Evolutionary conservation across 2,113 vertebrate species (phyloP).

Genomic region (Semicossyphus pulcher): DNA sequence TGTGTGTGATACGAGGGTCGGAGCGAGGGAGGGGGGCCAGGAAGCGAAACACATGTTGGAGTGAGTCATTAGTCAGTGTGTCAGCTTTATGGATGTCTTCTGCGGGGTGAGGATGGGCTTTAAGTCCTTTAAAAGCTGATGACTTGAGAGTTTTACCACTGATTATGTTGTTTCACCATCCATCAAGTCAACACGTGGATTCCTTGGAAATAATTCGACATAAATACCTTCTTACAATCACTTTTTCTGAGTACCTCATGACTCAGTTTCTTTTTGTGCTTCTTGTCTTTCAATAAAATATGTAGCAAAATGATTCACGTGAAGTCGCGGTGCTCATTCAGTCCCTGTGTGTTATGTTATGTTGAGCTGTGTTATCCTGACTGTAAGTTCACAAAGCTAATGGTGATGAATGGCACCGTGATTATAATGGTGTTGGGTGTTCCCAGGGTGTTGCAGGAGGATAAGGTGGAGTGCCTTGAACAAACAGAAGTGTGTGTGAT

Average conservation of each 20-base stretch:
- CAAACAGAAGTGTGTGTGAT: slow-evolving; percentile 40
- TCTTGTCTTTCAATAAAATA: not conserved
- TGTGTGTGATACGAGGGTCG: slow-evolving; percentile 3
- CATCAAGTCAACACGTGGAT: slow-evolving; percentile 25
- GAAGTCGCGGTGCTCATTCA: not conserved
- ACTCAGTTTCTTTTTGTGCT: not conserved
- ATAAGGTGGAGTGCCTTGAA: slow-evolving; percentile 34
- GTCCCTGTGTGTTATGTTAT: not conserved
- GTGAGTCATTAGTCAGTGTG: slow-evolving; percentile 50
- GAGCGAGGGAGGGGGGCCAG: slow-evolving; percentile 24
- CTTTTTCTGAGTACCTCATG: not conserved
- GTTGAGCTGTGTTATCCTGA: slow-evolving; percentile 14
- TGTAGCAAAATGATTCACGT: not conserved
- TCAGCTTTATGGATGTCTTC: slow-evolving; percentile 49
- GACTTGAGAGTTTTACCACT: slow-evolving; percentile 28
- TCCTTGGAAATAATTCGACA: not conserved
- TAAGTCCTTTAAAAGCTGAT: slow-evolving; percentile 13
- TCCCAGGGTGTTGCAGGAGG: slow-evolving; percentile 21
- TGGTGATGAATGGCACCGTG: slow-evolving; percentile 21
- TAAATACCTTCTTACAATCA: not conserved
- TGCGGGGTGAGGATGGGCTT: slow-evolving; percentile 31
- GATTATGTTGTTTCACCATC: slow-evolving; percentile 32
- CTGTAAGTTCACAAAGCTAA: slow-evolving; percentile 7
- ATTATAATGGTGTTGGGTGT: slow-evolving; percentile 39
- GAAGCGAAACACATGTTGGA: slow-evolving; percentile 38